phyloP scores from a whole-genome alignment of 2,888 invertebrate species.

The Ophion slaviceki region DNA sequence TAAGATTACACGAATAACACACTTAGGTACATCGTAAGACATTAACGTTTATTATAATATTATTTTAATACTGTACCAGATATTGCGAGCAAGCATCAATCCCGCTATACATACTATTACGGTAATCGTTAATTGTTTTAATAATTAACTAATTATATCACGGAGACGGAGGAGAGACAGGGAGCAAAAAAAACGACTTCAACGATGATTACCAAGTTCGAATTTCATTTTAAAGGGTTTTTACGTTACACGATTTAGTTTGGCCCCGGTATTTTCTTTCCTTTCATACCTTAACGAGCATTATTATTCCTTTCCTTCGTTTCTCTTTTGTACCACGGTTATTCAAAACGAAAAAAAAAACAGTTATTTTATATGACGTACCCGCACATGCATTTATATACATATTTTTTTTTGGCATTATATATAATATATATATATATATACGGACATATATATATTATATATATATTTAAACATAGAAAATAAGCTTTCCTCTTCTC shows the following conservation, averaged over 20 bases:
- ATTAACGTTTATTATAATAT: slow-evolving; percentile 79
- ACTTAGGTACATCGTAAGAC: slow-evolving; percentile 77
- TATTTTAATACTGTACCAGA: slow-evolving; percentile 68
- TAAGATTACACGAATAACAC: slow-evolving; percentile 74
- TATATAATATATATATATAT: slow-evolving; percentile 71
- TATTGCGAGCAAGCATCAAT: slow-evolving; percentile 65
- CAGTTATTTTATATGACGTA: slow-evolving; percentile 66
- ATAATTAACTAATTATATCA: slow-evolving; percentile 74
- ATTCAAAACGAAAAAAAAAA: slow-evolving; percentile 37
- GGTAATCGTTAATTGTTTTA: slow-evolving; percentile 75
- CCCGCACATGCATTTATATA: slow-evolving; percentile 72
- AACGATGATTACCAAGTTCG: slow-evolving; percentile 63
- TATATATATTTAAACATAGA: slow-evolving; percentile 72
- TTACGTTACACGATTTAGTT: slow-evolving; percentile 64
- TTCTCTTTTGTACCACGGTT: slow-evolving; percentile 43
- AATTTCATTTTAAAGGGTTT: slow-evolving; percentile 76
- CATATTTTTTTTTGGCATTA: slow-evolving; percentile 71
- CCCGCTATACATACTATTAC: slow-evolving; percentile 67
- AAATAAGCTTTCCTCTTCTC: slow-evolving; percentile 71
- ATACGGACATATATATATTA: slow-evolving; percentile 57
- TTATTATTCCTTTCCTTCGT: slow-evolving; percentile 59
- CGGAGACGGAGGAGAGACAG: slow-evolving; percentile 67
- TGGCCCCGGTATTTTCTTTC: slow-evolving; percentile 66
- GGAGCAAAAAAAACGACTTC: slow-evolving; percentile 61
- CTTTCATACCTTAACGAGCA: slow-evolving; percentile 61